These are phyloP conservation scores for Cyphomyrmex costatus DNA, from an alignment of 1,140 invertebrate species.

Conservation along the genomic window DNA sequence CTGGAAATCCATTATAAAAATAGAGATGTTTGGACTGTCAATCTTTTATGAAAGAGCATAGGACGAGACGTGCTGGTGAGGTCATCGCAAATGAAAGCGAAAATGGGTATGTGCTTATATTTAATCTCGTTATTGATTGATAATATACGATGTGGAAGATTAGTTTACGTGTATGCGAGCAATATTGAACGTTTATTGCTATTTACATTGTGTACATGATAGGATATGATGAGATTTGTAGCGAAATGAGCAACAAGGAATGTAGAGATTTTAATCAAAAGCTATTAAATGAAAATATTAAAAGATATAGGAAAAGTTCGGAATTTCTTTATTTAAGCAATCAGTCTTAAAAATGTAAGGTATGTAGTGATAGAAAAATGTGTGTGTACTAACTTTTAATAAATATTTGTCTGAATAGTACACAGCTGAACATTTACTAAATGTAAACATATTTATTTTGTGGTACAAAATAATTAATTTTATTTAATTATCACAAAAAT, in stretches of 20 bases:
- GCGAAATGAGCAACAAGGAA: not conserved
- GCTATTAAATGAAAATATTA: not conserved
- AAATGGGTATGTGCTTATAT: not conserved
- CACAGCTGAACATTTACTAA: no score
- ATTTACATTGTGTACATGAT: not conserved
- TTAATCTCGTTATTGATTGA: not conserved
- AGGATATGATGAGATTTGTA: not conserved
- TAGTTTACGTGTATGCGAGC: not conserved
- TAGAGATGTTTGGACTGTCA: not conserved
- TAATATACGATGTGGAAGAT: not conserved
- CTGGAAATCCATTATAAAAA: slow-evolving; percentile 4
- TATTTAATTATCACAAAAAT: no score
- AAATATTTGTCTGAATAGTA: no score
- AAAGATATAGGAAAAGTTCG: no score
- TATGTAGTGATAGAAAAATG: not conserved
- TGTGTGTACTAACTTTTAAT: no score
- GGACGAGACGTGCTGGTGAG: not conserved
- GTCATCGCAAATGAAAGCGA: not conserved
- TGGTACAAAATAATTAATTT: no score
- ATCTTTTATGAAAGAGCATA: not conserved
- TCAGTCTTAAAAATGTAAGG: not conserved
- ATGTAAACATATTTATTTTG: no score
- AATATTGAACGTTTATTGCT: slow-evolving; percentile 20
- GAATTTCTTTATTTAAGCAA: not conserved
- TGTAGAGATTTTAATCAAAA: not conserved